Evolutionary conservation across 2,113 vertebrate genomes (phyloP).

Genomic region (Callipepla squamata): DNA sequence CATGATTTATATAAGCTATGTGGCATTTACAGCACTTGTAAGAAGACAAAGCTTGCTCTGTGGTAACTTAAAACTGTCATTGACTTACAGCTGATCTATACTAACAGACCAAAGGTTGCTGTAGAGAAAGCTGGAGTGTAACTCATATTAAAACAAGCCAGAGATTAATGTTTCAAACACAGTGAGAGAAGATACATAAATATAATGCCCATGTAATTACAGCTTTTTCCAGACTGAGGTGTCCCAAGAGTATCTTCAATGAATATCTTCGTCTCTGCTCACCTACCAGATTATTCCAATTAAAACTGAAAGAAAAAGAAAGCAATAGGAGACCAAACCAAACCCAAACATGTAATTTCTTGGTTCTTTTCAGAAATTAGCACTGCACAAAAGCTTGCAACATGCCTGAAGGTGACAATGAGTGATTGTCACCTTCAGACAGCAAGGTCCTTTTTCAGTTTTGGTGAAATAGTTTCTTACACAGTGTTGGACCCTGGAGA

Average conservation of each 20-base stretch:
- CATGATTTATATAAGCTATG: neutral
- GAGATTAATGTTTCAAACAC: neutral
- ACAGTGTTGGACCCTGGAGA: neutral
- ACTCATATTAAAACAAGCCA: neutral
- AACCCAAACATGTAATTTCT: neutral
- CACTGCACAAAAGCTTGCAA: neutral
- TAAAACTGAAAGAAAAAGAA: neutral
- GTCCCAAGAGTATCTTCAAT: neutral
- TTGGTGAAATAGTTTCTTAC: neutral
- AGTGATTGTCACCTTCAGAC: neutral
- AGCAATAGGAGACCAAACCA: neutral
- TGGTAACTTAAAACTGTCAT: neutral
- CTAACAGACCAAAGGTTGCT: neutral
- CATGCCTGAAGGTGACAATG: neutral
- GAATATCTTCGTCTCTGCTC: neutral
- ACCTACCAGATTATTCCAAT: neutral
- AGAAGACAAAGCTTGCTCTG: rapidly evolving
- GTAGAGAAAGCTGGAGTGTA: neutral
- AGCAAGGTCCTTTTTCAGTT: neutral
- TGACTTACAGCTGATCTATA: neutral
- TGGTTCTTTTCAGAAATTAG: neutral
- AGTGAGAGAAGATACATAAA: neutral
- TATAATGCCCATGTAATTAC: neutral
- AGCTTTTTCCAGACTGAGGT: neutral
- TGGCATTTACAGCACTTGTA: neutral